Conservation (phyloP, 2,797 vertebrate species). For the Spondyliosoma cantharus region DNA sequence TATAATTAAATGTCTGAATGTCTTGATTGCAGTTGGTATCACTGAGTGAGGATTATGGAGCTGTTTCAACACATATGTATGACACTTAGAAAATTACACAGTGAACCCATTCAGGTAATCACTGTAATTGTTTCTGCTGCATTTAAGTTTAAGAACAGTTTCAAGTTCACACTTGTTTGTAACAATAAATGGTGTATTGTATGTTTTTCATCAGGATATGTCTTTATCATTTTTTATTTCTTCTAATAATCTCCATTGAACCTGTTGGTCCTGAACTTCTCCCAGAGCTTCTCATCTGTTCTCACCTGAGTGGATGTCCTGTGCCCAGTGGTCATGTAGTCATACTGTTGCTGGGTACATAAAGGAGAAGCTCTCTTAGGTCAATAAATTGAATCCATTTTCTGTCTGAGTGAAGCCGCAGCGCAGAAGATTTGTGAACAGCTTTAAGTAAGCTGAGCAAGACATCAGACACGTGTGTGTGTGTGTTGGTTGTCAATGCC, state of each 20-base stretch:
- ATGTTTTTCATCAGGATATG: neutral
- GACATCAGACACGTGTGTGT: neutral
- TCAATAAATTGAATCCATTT: neutral
- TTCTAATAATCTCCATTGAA: neutral
- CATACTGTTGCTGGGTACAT: neutral
- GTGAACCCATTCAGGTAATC: neutral
- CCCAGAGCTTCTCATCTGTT: neutral
- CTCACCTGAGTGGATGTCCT: neutral
- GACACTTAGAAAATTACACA: neutral
- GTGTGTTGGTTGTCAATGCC: too few relatives aligned
- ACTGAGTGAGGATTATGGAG: neutral
- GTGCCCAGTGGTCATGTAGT: neutral
- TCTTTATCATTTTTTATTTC: neutral
- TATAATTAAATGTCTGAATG: conserved; percentile 10
- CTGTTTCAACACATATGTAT: neutral
- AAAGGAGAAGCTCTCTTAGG: neutral
- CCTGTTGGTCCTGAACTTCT: neutral
- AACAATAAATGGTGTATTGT: neutral
- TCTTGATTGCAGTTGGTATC: neutral
- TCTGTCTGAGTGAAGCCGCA: neutral
- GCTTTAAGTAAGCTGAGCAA: neutral
- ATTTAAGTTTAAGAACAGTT: neutral
- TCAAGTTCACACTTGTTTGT: conserved; percentile 2
- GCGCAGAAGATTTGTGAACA: neutral
- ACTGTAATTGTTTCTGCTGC: conserved; percentile 3